Evolutionary conservation across 2,888 invertebrate species (phyloP), one percentile per base, ranked within the genome.

Genomic region (Xestia ashworthii): DNA sequence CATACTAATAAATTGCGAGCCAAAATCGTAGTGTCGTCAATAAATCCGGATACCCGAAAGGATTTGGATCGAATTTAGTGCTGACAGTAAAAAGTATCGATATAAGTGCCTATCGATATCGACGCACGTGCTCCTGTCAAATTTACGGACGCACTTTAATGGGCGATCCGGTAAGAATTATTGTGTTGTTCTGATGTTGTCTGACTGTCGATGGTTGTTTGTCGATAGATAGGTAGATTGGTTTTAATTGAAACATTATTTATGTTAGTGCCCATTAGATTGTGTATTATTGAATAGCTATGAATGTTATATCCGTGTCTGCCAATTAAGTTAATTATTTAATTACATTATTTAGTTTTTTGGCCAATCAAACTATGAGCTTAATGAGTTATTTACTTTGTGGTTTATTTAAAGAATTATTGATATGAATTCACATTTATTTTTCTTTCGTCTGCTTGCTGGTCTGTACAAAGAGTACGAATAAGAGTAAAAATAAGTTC

Each of bases 81-180:
- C 83, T 88, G 86, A 77, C 85, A 76, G 87, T 87, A 83, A 89
- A 85, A 83, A 74, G 74, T 86, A 85, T 91, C 89, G 86, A 89
- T 88, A 87, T 85, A 82, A 65, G 41, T 64, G 75, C 55, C 71
- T 87, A 83, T 87, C 81, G 86, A 78, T 89, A 84, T 85, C 48
- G 83, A 91, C 86, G 91, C 93, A 90, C 91, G 92, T 92, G 93
- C 93, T 91, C 80, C 89, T 83, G 90, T 92, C 86, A 92, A 93
- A 92, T 93, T 92, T 92, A 94, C 90, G 89, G 87, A 89, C 83
- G 79, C 85, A 81, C 78, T 89, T 93, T 92, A 93, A 93, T 92
- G 87, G 91, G 88, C 86, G 82, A 87, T 89, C 86, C 80, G 71
- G 84, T 87, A 88, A 89, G 90, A 89, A 87, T 89, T 88, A 89